A percentile compares a stretch with the other conserved stretches of the same genome.
Evolutionary conservation across 2,888 invertebrate species (phyloP).

Genomic region (Ormyrus pomaceus): DNA sequence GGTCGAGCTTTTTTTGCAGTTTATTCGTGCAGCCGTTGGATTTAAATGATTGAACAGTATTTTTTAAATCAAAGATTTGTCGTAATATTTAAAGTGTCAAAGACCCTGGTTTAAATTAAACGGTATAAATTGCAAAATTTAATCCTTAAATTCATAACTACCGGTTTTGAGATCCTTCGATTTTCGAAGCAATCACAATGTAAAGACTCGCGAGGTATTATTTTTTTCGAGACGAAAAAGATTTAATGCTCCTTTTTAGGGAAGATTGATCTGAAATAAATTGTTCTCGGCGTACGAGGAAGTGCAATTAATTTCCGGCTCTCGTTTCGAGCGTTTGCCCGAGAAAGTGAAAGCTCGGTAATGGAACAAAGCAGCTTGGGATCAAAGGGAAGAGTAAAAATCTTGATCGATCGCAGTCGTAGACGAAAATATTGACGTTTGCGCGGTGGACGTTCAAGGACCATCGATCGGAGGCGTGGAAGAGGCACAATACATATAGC

Average conservation of each 20-base stretch:
- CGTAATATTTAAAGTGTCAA: too few species aligned
- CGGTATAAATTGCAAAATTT: too few species aligned
- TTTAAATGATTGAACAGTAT: too few species aligned
- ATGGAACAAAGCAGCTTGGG: too few species aligned
- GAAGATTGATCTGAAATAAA: not conserved
- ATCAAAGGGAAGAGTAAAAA: slow-evolving; percentile 1
- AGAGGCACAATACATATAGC: not conserved
- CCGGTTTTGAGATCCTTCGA: not conserved
- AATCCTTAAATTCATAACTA: too few species aligned
- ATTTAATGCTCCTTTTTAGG: not conserved
- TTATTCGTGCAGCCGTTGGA: too few species aligned
- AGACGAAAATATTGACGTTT: slow-evolving; percentile 47
- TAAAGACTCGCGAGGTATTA: too few species aligned
- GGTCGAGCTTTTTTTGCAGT: too few species aligned
- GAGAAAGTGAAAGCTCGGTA: slow-evolving; percentile 35
- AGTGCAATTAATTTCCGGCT: slow-evolving; percentile 6
- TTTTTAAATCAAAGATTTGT: too few species aligned
- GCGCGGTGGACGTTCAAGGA: slow-evolving; percentile 42
- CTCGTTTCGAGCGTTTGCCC: not conserved
- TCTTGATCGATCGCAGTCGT: slow-evolving; percentile 39
- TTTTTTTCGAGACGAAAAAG: slow-evolving; percentile 10
- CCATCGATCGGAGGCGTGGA: slow-evolving; percentile 31
- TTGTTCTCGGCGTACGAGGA: slow-evolving; percentile 34
- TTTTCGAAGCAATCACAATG: not conserved
- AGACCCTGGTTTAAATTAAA: too few species aligned